Base-by-base conservation (phyloP, 2,888 invertebrate genomes). In the Mimachlamys varia region DNA sequence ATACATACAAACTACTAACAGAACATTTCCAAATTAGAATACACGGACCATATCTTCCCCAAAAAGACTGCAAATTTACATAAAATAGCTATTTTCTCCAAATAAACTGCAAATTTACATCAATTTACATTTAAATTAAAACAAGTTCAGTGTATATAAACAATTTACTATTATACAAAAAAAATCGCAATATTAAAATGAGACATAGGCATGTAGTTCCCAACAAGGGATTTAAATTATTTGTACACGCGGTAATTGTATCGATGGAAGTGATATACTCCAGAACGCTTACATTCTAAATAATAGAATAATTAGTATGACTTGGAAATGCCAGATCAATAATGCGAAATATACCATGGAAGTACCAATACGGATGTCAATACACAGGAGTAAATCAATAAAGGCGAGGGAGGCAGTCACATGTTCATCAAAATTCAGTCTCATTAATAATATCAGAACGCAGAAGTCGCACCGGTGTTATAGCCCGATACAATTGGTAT, bases 391-490 rank as follows among this genome's bases (percentile, higher is more conserved):
- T 33, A 76, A 27, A 33, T 76, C 76, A 76, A 76, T 76, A 33
- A 33, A 76, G 76, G 33, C 27, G 12, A 76, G 76, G 13, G 33
- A 76, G 17, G 33, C 76, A 76, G 27, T 76, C 76, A 76, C 33
- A 22, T 27, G 33, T 76, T 33, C 76, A 76, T 76, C 33, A 0
- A 27, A 33, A 58, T n/a, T 58, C 22, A 58, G 62, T n/a, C 27
- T 76, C 76, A 76, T 76, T 33, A 76, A 76, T 76, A 76, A 33
- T 76, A 76, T 76, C 33, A 76, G n/a, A n/a, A n/a, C 33, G 76
- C 12, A 33, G 22, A 76, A 76, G 76, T 76, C 33, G 27, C 17
- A 33, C 76, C 33, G 76, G 4, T 76, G 76, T 27, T 76, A 33
- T 33, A 76, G 33, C 76, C 62, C 33, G 7, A 76, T 76, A 27